Percentiles rank a stretch among this genome's conserved stretches.
These are phyloP conservation scores for Tauraco erythrolophus DNA, from an alignment of 2,113 vertebrate species.

Conservation along the genomic window DNA sequence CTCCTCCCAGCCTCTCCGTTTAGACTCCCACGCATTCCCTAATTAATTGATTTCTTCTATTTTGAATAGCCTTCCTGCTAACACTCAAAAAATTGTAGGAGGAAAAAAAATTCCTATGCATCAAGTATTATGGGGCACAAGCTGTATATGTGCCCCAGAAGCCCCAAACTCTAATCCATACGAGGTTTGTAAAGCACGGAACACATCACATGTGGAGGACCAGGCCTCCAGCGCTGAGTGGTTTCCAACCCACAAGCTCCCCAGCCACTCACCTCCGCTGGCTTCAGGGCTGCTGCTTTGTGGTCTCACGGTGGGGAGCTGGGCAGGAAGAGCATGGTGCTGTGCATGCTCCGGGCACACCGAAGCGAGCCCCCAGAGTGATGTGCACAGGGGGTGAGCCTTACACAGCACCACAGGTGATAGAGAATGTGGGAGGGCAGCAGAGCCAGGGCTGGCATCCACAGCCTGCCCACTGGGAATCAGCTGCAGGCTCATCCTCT, in stretches of 20 bases:
- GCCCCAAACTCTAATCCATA: neutral
- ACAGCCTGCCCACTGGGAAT: neutral
- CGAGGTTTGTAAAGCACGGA: fast-evolving
- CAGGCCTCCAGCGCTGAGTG: fast-evolving
- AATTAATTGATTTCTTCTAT: neutral
- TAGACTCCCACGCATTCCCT: neutral
- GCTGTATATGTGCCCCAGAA: neutral
- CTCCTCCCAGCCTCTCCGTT: neutral
- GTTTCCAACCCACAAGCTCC: neutral
- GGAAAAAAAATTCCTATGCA: neutral
- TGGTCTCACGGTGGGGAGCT: neutral
- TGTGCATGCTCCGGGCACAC: neutral
- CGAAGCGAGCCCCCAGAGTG: neutral
- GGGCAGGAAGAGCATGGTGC: fast-evolving
- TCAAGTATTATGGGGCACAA: neutral
- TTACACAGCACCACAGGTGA: fast-evolving
- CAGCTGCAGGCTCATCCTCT: neutral
- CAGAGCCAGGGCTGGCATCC: neutral
- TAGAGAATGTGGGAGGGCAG: neutral
- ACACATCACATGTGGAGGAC: neutral
- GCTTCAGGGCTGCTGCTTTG: neutral
- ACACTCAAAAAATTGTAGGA: neutral
- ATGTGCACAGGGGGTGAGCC: fast-evolving
- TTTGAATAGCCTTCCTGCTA: neutral
- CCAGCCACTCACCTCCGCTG: neutral